phyloP scores from a whole-genome alignment of 2,113 vertebrate genomes.

The Argyrosomus japonicus region DNA sequence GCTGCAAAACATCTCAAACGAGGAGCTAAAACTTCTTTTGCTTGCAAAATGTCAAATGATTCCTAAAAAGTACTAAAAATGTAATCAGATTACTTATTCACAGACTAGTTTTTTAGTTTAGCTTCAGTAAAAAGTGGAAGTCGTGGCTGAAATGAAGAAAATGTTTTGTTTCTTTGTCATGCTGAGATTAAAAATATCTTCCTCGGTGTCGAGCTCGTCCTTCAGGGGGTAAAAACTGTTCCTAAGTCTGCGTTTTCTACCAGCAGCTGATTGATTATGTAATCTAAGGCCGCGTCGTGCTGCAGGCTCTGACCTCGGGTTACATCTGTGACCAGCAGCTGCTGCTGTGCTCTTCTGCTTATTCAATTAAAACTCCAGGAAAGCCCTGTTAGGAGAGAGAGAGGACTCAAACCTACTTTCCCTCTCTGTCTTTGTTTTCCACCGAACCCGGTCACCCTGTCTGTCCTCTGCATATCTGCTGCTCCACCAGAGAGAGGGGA shows the following conservation, averaged over 20 bases:
- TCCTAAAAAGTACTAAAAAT: no score
- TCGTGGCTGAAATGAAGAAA: no score
- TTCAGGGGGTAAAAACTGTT: not conserved
- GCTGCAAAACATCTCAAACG: not conserved
- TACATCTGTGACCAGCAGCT: slow-evolving; percentile 54
- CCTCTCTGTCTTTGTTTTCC: slow-evolving; percentile 1
- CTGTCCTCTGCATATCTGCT: slow-evolving; percentile 41
- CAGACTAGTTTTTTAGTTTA: no score
- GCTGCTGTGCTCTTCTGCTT: slow-evolving; percentile 22
- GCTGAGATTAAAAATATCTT: not conserved
- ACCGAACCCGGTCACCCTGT: slow-evolving; percentile 39
- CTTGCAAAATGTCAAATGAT: no score
- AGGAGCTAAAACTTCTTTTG: not conserved
- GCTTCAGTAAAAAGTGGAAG: no score
- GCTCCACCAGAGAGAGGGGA: slow-evolving; percentile 43
- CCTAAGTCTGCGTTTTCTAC: slow-evolving; percentile 3
- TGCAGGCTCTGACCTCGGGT: slow-evolving; percentile 50
- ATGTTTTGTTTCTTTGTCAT: not conserved
- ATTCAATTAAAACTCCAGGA: slow-evolving; percentile 43
- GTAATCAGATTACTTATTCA: no score
- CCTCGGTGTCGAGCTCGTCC: not conserved
- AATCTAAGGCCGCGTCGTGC: slow-evolving; percentile 26
- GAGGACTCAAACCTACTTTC: slow-evolving; percentile 22
- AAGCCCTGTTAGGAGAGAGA: slow-evolving; percentile 24
- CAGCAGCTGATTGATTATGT: slow-evolving; percentile 58